Evolutionary conservation across 2,888 invertebrate species (phyloP).

Genomic region (Conchocele bisecta): DNA sequence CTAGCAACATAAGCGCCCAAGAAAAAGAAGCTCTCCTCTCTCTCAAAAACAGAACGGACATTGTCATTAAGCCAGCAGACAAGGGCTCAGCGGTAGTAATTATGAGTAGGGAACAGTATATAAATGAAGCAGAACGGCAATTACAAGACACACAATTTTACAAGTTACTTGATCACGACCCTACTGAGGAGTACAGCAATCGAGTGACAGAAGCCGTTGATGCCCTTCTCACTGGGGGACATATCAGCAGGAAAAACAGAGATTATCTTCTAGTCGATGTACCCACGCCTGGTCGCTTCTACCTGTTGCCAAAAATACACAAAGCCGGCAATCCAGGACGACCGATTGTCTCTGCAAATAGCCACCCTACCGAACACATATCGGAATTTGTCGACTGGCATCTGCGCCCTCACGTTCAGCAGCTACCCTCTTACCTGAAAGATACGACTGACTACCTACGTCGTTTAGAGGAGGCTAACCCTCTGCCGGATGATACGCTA

Average conservation of each 20-base stretch:
- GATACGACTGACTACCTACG: slow-evolving; percentile 9
- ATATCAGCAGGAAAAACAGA: slow-evolving; percentile 4
- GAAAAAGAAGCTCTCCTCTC: slow-evolving; percentile 1
- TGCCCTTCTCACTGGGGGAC: background rate
- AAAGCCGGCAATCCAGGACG: slow-evolving; percentile 23
- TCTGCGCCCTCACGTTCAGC: slow-evolving; percentile 12
- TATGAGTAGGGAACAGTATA: slow-evolving; percentile 10
- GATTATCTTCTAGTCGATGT: background rate
- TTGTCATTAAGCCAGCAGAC: slow-evolving; percentile 14
- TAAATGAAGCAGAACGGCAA: slow-evolving; percentile 6
- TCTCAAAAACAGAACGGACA: slow-evolving; percentile 2
- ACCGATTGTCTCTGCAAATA: slow-evolving; percentile 38
- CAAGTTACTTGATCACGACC: background rate
- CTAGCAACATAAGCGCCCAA: no score
- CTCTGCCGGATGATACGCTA: slow-evolving; percentile 1
- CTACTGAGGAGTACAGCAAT: background rate
- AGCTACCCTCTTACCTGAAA: slow-evolving; percentile 6
- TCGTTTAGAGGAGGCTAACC: slow-evolving; percentile 6
- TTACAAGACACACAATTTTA: slow-evolving; percentile 2
- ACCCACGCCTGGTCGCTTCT: slow-evolving; percentile 23
- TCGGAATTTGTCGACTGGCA: slow-evolving; percentile 28
- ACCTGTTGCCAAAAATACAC: slow-evolving; percentile 29
- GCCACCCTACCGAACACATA: slow-evolving; percentile 26
- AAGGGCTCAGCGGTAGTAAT: slow-evolving; percentile 12
- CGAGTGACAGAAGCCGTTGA: background rate